phyloP scores from a whole-genome alignment of 2,797 vertebrate species.

The Trachops cirrhosus region DNA sequence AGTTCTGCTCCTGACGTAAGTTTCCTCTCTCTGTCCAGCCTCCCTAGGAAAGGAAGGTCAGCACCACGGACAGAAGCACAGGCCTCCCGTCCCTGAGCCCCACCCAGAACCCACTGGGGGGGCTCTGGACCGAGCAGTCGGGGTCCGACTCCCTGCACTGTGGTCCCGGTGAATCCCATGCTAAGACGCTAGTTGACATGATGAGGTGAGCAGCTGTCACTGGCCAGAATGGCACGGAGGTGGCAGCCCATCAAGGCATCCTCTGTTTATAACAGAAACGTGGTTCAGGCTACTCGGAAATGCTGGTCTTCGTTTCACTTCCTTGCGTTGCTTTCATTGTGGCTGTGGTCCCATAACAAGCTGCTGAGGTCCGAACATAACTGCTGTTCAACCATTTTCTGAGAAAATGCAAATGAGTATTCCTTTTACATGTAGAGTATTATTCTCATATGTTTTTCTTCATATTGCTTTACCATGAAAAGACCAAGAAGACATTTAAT shows the following conservation, averaged over 20 bases:
- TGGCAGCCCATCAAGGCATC: not conserved
- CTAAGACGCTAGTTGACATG: not conserved
- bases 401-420: not conserved
- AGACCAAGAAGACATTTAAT: not conserved
- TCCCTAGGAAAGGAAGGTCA: not conserved
- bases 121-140: accelerated
- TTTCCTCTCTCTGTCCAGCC: too few species aligned
- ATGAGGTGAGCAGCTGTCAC: not conserved
- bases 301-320: not conserved
- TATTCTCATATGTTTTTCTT: not conserved
- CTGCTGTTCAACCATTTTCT: not conserved
- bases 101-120: accelerated
- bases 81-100: too few species aligned
- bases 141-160: accelerated
- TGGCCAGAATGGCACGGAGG: not conserved
- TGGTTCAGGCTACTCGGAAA: not conserved
- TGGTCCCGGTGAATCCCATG: not conserved
- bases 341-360: not conserved
- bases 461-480: not conserved
- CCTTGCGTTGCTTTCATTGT: not conserved
- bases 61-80: accelerated
- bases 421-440: not conserved
- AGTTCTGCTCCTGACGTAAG: accelerated
- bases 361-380: not conserved
- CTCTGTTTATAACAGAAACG: not conserved